Evolutionary conservation across 2,113 vertebrate species (phyloP), one percentile per base, ranked within the genome.

Genomic region (Gorsachius goisagi): DNA sequence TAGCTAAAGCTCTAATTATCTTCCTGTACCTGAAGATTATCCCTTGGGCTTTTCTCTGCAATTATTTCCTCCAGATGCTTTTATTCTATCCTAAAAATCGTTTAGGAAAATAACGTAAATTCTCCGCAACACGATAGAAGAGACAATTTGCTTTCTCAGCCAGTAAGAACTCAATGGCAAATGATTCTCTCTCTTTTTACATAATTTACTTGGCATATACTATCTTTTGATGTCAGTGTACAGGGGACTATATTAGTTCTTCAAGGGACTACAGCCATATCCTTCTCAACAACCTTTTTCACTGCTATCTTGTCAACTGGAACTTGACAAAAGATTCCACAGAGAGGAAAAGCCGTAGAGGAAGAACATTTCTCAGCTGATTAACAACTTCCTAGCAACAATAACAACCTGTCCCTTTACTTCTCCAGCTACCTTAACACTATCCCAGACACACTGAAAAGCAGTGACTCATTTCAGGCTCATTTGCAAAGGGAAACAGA

Each of bases 1-100:
- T 2, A 69, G 64, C 72, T 90, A 77, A 80, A 90, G 59, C 59
- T 88, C 75, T 67, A 91, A 85, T 85, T 94, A 93, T 84, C 85
- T 85, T 68, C 26, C 60, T 84, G 47, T 81, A 94, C 78, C 85
- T 90, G 75, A 93, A 94, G 82, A 91, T 86, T 74, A 94, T 81
- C 73, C 80, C 87, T 94, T 86, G 71, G 78, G 85, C 63, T 75
- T 67, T 94, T 56, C 69, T 84, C 64, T 92, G 85, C 1, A 9
- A 77, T 87, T 95, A 59, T 92, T 96, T 96, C 76, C 44, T 90
- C 79, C 60, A 84, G 37, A 74, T 88, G 75, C 64, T 67, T 96
- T 95, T 84, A 77, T 71, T 90, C 33, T 47, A 71, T 32, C 75
- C 64, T 71, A 86, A 52, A 93, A 93, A 93, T 84, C 35, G 0